Evolutionary conservation across 2,797 vertebrate species (phyloP).

Genomic region (Etheostoma perlongum): DNA sequence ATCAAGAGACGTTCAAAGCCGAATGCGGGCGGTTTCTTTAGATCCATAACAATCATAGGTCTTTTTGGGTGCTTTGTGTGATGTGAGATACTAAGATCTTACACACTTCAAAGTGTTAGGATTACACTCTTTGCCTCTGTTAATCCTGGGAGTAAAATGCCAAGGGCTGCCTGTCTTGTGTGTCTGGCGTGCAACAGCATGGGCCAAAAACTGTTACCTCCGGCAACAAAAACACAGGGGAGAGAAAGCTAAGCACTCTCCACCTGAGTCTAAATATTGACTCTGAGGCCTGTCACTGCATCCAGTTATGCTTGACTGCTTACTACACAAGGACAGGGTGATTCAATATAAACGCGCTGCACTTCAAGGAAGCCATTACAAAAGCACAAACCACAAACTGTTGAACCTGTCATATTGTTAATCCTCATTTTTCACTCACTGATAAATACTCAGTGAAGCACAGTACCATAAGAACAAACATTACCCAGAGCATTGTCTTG

Average conservation of each 20-base stretch:
- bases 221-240: constrained; percentile 37
- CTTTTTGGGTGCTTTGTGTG: constrained; percentile 34
- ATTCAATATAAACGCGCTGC: constrained; percentile 35
- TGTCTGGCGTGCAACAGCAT: not conserved
- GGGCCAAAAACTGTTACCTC: constrained; percentile 42
- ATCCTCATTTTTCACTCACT: not conserved
- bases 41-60: constrained; percentile 60
- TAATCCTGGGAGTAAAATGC: constrained; percentile 72
- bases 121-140: constrained; percentile 65
- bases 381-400: constrained; percentile 14
- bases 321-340: constrained; percentile 30
- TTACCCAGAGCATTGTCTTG: constrained; percentile 1
- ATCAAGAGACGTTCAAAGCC: constrained; percentile 58
- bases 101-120: constrained; percentile 72
- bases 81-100: constrained; percentile 49
- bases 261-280: constrained; percentile 63
- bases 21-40: constrained; percentile 52
- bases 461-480: constrained; percentile 1
- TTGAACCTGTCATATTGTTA: not conserved
- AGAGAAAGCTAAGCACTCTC: constrained; percentile 2
- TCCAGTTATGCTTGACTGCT: constrained; percentile 21
- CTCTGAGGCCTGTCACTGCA: constrained; percentile 27
- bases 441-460: not conserved
- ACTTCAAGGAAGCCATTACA: constrained; percentile 4
- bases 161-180: constrained; percentile 55